Evolutionary conservation across 2,888 invertebrate species (phyloP).

Genomic region (Ophioninae sp.): DNA sequence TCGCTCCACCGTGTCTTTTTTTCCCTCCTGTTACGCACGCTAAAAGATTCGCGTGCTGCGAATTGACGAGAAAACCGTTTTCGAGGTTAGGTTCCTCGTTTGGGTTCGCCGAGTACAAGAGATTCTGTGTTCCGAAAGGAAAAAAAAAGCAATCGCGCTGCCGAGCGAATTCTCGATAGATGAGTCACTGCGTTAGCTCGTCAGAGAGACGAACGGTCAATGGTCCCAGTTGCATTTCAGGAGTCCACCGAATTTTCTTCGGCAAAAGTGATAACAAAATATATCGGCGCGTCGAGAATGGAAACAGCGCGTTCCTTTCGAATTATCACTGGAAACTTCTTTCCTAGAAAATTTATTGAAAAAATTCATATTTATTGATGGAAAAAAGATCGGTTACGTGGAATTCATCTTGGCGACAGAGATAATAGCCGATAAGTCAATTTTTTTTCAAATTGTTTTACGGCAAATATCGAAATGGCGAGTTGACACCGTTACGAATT

Average conservation of each 20-base stretch:
- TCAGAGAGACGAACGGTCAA: not conserved
- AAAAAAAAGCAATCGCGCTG: not conserved
- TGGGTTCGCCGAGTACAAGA: not conserved
- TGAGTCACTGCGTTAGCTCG: not conserved
- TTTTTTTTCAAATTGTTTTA: not conserved
- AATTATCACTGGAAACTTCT: not conserved
- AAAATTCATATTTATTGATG: not conserved
- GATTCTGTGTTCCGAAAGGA: not conserved
- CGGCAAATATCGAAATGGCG: not conserved
- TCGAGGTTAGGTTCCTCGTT: not conserved
- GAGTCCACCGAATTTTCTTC: not conserved
- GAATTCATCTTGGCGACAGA: not conserved
- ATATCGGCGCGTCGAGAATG: not conserved
- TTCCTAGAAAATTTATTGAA: not conserved
- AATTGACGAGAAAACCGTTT: not conserved
- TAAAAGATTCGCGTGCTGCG: not conserved
- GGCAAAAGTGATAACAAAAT: not conserved
- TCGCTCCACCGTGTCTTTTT: constrained; percentile 11
- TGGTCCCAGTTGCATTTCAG: not conserved
- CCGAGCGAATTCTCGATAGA: not conserved
- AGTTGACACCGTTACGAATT: not conserved
- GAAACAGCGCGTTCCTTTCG: not conserved
- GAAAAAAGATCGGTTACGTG: not conserved
- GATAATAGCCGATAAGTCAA: not conserved
- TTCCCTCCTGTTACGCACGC: not conserved